Conservation (phyloP, 64 coral and sea anemone species). For the Pocillopora damicornis region DNA sequence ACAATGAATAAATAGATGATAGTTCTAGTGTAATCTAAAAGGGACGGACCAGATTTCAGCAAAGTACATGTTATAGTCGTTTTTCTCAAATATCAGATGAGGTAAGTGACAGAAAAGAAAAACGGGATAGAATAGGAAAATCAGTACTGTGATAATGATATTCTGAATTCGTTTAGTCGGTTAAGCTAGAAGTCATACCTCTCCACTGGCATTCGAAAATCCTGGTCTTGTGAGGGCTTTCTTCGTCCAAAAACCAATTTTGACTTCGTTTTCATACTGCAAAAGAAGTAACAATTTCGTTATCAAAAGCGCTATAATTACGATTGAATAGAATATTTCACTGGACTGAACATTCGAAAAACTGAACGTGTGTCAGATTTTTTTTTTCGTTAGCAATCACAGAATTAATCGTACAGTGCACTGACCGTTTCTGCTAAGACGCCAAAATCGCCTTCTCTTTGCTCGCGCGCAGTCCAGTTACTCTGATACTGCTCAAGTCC, state of each 20-base stretch:
- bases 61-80: no score
- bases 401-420: not conserved
- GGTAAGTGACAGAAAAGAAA: no score
- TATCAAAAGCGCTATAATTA: not conserved
- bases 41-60: no score
- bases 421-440: constrained; percentile 87
- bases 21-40: no score
- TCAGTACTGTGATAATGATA: not conserved
- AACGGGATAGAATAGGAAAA: no score
- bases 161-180: no score
- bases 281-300: not conserved
- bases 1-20: no score
- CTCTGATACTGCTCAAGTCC: constrained; percentile 62
- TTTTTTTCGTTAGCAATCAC: no score
- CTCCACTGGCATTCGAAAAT: constrained; percentile 60
- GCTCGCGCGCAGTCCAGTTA: constrained; percentile 70
- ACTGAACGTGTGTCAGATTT: no score
- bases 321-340: no score
- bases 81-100: no score
- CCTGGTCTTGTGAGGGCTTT: constrained; percentile 50
- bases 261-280: constrained; percentile 63
- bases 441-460: constrained; percentile 84
- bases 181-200: constrained; percentile 17
- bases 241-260: constrained; percentile 62
- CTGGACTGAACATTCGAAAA: no score